A percentile compares a stretch with the other conserved stretches of the same genome.
Evolutionary conservation across 2,888 invertebrate genomes (phyloP).

Genomic region (Chrysolina oricalcia): DNA sequence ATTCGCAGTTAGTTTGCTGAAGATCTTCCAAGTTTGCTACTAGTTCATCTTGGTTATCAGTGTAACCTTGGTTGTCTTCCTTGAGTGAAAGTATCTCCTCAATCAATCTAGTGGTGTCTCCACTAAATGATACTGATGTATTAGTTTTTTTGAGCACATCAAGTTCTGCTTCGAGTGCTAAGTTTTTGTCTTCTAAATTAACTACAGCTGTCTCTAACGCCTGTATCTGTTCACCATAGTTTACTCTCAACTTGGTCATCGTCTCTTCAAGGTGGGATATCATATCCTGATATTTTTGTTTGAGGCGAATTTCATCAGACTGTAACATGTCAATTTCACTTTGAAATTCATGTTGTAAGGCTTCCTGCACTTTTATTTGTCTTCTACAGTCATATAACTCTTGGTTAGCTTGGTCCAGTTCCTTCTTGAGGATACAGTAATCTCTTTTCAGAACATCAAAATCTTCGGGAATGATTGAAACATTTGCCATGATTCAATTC

Average conservation of each 20-base stretch:
- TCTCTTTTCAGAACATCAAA: slow-evolving; percentile 47
- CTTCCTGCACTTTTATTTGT: slow-evolving; percentile 54
- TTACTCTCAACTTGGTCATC: slow-evolving; percentile 45
- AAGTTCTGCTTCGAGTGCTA: slow-evolving; percentile 43
- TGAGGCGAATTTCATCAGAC: slow-evolving; percentile 41
- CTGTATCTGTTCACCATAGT: slow-evolving; percentile 47
- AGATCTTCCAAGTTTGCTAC: slow-evolving; percentile 45
- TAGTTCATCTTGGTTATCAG: slow-evolving; percentile 49
- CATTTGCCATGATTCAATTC: not conserved
- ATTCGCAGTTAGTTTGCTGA: slow-evolving; percentile 35
- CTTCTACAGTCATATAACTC: slow-evolving; percentile 59
- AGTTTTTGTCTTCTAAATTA: slow-evolving; percentile 51
- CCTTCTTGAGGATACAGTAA: slow-evolving; percentile 46
- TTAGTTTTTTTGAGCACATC: slow-evolving; percentile 40
- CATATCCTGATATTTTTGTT: slow-evolving; percentile 49
- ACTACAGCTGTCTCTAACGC: slow-evolving; percentile 49
- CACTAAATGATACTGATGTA: slow-evolving; percentile 35
- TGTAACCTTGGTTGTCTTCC: slow-evolving; percentile 40
- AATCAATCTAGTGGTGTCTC: slow-evolving; percentile 43
- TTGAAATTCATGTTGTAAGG: slow-evolving; percentile 59
- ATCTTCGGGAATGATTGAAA: slow-evolving; percentile 44
- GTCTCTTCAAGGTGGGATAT: slow-evolving; percentile 54
- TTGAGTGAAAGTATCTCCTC: slow-evolving; percentile 43
- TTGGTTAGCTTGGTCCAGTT: slow-evolving; percentile 60
- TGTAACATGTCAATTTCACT: slow-evolving; percentile 59